Evolutionary conservation across 1,140 invertebrate species (phyloP), one percentile per base, ranked within the genome.

Genomic region (Cheumatopsyche charites): DNA sequence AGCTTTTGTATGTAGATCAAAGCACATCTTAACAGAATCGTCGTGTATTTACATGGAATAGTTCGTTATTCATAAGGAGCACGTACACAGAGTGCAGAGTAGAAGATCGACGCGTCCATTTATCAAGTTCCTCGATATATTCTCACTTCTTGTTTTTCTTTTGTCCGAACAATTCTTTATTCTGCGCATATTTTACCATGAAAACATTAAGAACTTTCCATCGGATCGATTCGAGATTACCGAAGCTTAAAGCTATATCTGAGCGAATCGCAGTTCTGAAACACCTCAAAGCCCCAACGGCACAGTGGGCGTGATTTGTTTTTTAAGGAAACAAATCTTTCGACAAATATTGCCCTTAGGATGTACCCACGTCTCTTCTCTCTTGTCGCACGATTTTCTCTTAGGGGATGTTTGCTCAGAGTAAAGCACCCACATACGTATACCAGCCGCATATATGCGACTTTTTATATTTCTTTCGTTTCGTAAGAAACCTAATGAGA

Each of bases 291-390:
- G 29, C 29, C 29, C 9, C 29, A 58, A 1, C 23, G 55, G 12
- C 19, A 19, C 21, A 9, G 9, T 3, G 9, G 23, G 55, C 21
- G 55, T 58, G 55, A 58, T 58, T 58, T 58, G 55, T 23, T 58
- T 58, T 58, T 58, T 23, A 58, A 58, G 55, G 23, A 25, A 58
- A 58, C 55, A 58, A 58, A 58, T 58, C 19, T 58, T 26, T 58
- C 55, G 7, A 19, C 55, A 58, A 58, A 58, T 58, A 58, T 58
- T 58, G 7, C 55, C 21, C 23, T 25, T 21, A 25, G 55, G 55
- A 36, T 36, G 29, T 36, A 36, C 29, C 9, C 29, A 3, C 4
- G 9, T 25, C 55, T 58, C 55, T 19, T 52, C 47, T 19, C 47
- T 52, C 15, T 52, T 9, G 9, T 9, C 29, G 9, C 3, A 17